A percentile compares a stretch with the other conserved stretches of the same genome.
Conservation (phyloP, 1,140 invertebrate genomes). For the Eciton burchellii region DNA sequence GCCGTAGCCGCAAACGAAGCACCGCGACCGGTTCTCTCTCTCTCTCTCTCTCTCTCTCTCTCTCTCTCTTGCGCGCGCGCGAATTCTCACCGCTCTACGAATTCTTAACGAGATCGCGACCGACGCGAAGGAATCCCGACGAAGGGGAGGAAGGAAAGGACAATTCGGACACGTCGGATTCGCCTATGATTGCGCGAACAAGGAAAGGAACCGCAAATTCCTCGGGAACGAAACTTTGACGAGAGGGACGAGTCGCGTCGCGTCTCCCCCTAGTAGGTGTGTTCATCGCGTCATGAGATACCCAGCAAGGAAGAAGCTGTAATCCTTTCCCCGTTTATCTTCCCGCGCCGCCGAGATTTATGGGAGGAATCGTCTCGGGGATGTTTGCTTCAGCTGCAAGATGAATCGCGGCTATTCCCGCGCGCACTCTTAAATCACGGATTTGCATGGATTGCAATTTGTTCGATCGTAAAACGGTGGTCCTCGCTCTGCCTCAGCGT, state of each 20-base stretch:
- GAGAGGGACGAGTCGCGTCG: neutral
- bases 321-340: conserved; percentile 1
- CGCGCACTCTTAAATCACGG: neutral
- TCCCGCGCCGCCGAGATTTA: neutral
- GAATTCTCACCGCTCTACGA: conserved; percentile 33
- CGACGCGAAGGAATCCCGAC: conserved; percentile 18
- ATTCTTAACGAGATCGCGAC: conserved; percentile 38
- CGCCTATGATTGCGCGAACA: too few species aligned
- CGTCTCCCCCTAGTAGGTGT: too few species aligned
- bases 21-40: conserved; percentile 19
- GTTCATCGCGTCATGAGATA: too few species aligned
- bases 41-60: too few species aligned
- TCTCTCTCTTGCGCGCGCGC: too few species aligned
- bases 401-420: neutral
- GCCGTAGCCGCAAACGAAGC: conserved; percentile 10
- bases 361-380: neutral
- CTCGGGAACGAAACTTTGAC: too few species aligned
- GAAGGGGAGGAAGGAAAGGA: neutral
- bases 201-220: neutral
- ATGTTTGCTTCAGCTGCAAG: conserved; percentile 1
- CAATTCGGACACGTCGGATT: too few species aligned
- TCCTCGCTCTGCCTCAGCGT: too few species aligned
- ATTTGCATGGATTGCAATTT: neutral
- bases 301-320: neutral
- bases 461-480: neutral